Percentiles rank a stretch among this genome's conserved stretches.
These are phyloP conservation scores for Mantis religiosa DNA, from an alignment of 2,888 invertebrate genomes.

Conservation along the genomic window DNA sequence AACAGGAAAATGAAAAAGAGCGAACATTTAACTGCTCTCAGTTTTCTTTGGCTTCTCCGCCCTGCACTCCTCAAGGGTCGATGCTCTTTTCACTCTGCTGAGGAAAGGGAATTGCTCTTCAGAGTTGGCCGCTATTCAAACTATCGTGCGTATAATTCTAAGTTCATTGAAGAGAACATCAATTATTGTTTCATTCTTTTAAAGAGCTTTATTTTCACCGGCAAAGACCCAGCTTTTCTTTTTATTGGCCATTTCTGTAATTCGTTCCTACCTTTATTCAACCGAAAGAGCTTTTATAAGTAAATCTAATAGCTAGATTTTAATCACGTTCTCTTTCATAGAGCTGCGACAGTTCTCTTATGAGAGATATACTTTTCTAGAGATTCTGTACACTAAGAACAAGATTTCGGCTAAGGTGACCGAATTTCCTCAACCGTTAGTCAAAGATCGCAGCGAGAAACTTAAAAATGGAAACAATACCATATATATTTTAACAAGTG, in stretches of 20 bases:
- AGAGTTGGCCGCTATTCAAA: background rate
- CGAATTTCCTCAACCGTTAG: no score
- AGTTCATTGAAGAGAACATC: background rate
- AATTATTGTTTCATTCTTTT: background rate
- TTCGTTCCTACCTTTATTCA: background rate
- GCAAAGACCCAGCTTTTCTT: background rate
- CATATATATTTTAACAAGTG: no score
- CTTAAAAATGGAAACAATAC: no score
- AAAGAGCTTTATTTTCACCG: background rate
- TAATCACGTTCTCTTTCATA: background rate
- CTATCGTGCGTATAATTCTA: background rate
- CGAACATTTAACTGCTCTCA: background rate
- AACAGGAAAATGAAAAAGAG: background rate
- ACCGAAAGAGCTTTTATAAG: background rate
- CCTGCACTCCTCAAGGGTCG: background rate
- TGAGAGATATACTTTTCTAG: no score
- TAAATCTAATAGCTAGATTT: background rate
- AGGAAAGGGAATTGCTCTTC: background rate
- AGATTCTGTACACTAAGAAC: no score
- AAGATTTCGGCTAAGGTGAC: no score
- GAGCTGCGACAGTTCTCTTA: no score
- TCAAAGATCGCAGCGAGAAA: no score
- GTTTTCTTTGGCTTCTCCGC: background rate
- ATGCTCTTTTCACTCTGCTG: background rate
- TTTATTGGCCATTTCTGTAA: background rate